phyloP scores from a whole-genome alignment of 2,888 invertebrate genomes.

The Listrodromus nycthemerus region DNA sequence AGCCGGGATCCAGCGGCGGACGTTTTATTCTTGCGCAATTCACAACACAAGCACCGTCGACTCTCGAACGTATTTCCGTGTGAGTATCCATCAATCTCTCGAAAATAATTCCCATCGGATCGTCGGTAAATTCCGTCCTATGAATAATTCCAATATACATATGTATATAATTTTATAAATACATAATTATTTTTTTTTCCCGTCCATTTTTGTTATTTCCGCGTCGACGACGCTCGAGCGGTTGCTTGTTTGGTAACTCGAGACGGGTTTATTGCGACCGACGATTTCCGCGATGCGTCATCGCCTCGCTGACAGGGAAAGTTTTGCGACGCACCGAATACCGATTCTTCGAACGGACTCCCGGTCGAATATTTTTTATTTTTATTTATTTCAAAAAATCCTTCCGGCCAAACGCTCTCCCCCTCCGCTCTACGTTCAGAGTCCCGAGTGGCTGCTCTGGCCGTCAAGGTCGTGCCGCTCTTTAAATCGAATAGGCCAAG shows the following conservation, averaged over 20 bases:
- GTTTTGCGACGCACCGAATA: neutral
- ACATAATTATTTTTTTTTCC: neutral
- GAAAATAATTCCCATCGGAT: neutral
- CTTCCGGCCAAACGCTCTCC: neutral
- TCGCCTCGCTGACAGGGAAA: neutral
- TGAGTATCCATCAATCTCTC: neutral
- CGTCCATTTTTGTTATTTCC: neutral
- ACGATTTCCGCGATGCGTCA: conserved; percentile 48
- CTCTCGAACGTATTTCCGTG: neutral
- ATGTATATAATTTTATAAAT: neutral
- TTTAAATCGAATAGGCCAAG: conserved; percentile 68
- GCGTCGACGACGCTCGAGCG: neutral
- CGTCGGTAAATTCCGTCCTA: neutral
- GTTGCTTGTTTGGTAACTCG: conserved; percentile 30
- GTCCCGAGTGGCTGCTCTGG: neutral
- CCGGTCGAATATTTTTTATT: neutral
- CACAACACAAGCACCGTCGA: neutral
- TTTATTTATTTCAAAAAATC: neutral
- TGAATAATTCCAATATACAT: neutral
- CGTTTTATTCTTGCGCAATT: neutral
- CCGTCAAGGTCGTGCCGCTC: conserved; percentile 67
- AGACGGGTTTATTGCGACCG: conserved; percentile 21
- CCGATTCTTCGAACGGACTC: neutral
- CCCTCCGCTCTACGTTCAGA: too few species aligned
- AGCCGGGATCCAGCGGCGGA: neutral